Evolutionary conservation across 1,140 invertebrate species (phyloP), one percentile per base, ranked within the genome.

Genomic region (Drosophila santomea): DNA sequence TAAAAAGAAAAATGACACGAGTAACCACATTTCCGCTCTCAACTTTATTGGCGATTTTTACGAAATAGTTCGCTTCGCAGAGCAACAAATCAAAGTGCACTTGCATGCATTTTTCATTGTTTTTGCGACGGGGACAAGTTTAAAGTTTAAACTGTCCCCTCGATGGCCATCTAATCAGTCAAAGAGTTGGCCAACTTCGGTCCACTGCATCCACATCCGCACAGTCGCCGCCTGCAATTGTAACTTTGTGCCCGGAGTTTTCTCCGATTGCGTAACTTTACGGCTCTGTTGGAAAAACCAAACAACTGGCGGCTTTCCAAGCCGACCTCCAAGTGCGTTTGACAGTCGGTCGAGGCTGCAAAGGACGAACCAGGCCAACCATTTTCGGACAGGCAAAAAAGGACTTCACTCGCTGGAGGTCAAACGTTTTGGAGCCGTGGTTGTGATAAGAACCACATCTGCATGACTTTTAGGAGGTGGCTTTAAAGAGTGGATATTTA

Each of bases 281-380:
- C 25, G 47, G 25, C 45, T 20, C 20, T 11, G 17, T 54, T 38
- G 12, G n/a, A 20, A 62, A 50, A 44, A 41, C 39, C 56, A 48
- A 74, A 63, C 52, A 83, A 72, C 82, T 88, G 82, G 84, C 83
- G 55, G 41, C 71, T 25, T 79, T 75, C 75, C 82, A 86, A 68
- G 62, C 75, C 11, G 61, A 58, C 71, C 62, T 59, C 43, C 55
- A 77, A 82, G 69, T 89, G 83, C 76, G 66, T 83, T 83, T 88
- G 83, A 89, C 83, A 88, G 83, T 56, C 55, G 59, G 69, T 83
- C 12, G 51, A 36, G 54, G 45, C 50, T 57, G 54, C 1, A 75
- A 64, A 63, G 72, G 38, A 44, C 11, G 51, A 25, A 25, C 25
- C 25, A 86, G 73, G 83, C 83, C 52, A 86, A 83, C 79, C 83